A percentile compares a stretch with the other conserved stretches of the same genome.
These are phyloP conservation scores for Ceriagrion tenellum DNA, from an alignment of 2,888 invertebrate genomes.

Conservation along the genomic window DNA sequence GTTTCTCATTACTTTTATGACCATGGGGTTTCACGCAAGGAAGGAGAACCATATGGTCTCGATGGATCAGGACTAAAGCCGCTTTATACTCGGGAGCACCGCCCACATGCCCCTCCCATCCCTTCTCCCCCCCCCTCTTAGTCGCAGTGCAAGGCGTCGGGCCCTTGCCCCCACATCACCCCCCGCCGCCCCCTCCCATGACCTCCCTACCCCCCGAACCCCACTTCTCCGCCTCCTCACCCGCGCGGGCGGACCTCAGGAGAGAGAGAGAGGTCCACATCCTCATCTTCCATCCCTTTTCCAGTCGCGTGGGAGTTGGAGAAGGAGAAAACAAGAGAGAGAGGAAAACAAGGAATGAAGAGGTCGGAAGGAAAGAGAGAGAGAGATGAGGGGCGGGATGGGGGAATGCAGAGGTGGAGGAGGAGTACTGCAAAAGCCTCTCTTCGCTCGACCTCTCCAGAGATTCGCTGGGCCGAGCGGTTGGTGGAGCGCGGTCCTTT, in stretches of 20 bases:
- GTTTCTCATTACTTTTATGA: conserved; percentile 16
- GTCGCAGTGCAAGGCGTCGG: not conserved
- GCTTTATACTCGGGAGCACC: not conserved
- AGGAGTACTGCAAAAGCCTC: not conserved
- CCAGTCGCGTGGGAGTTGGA: not conserved
- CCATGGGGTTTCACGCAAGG: not conserved
- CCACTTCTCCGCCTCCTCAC: not conserved
- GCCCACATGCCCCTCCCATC: not conserved
- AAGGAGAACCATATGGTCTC: conserved; percentile 7
- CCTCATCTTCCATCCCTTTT: too few relatives aligned
- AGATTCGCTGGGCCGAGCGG: not conserved
- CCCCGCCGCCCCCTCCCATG: not conserved
- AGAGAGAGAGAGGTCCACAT: too few relatives aligned
- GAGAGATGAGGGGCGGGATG: not conserved
- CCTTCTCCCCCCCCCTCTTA: too few relatives aligned
- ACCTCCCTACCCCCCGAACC: not conserved
- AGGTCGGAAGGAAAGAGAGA: not conserved
- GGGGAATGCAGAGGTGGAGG: not conserved
- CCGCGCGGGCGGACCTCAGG: not conserved
- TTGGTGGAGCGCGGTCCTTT: not conserved
- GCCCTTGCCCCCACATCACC: not conserved
- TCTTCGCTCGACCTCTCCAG: conserved; percentile 36
- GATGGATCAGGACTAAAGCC: conserved; percentile 26
- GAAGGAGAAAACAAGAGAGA: not conserved
- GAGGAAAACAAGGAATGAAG: not conserved